phyloP scores from a whole-genome alignment of 2,888 invertebrate species.

The Clusia tigrina region DNA sequence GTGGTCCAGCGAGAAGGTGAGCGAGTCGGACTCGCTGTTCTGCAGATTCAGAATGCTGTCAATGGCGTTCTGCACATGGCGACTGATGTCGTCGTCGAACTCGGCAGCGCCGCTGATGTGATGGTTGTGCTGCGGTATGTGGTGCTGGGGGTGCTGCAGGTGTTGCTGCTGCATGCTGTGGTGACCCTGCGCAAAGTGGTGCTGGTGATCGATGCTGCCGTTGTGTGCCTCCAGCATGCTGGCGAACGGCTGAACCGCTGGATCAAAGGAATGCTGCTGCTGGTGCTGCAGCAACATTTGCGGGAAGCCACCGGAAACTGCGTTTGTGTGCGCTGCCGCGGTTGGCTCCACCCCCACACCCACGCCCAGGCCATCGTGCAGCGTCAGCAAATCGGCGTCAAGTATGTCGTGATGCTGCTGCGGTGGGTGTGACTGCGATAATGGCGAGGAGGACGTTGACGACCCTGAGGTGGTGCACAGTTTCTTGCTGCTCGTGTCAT shows the following conservation, averaged over 20 bases:
- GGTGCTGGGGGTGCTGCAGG: conserved; percentile 45
- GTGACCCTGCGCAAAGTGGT: conserved; percentile 40
- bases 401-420: conserved; percentile 43
- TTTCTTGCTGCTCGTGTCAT: conserved; percentile 49
- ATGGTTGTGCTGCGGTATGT: conserved; percentile 41
- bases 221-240: conserved; percentile 43
- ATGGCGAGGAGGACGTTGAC: conserved; percentile 52
- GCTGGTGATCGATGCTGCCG: conserved; percentile 28
- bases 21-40: conserved; percentile 64
- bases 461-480: conserved; percentile 51
- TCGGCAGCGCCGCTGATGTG: conserved; percentile 50
- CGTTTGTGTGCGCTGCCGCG: conserved; percentile 36
- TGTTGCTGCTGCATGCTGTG: conserved; percentile 43
- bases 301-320: conserved; percentile 46
- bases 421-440: conserved; percentile 44
- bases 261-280: conserved; percentile 50
- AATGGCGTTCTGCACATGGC: conserved; percentile 82
- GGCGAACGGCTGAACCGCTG: conserved; percentile 48
- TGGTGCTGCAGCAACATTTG: conserved; percentile 54
- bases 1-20: conserved; percentile 60
- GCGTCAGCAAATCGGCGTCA: conserved; percentile 52
- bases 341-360: conserved; percentile 33
- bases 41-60: conserved; percentile 80
- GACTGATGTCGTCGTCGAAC: conserved; percentile 73
- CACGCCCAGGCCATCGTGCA: conserved; percentile 55